A percentile compares a stretch with the other conserved stretches of the same genome.
Evolutionary conservation across 2,113 vertebrate genomes (phyloP).

Genomic region (Puntigrus tetrazona): DNA sequence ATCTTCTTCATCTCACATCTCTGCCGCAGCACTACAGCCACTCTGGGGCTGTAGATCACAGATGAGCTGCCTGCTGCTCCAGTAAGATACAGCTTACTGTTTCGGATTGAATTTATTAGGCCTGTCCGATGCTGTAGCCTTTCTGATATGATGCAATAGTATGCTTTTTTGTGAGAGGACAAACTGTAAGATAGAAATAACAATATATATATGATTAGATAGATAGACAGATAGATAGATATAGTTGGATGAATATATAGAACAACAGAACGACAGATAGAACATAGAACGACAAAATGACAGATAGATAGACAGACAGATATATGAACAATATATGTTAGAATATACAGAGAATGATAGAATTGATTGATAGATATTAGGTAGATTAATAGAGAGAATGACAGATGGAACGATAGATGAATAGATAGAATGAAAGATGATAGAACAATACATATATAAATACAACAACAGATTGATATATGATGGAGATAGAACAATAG

Average conservation of each 20-base stretch:
- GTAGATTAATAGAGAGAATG: too few relatives aligned
- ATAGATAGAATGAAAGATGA: neutral
- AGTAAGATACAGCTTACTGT: slow-evolving; percentile 28
- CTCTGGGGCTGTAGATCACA: slow-evolving; percentile 34
- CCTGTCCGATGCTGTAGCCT: slow-evolving; percentile 7
- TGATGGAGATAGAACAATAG: too few relatives aligned
- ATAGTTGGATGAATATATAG: too few relatives aligned
- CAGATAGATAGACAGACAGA: neutral
- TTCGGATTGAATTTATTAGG: slow-evolving; percentile 27
- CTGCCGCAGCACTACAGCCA: slow-evolving; percentile 50
- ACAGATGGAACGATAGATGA: neutral
- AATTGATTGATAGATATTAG: neutral
- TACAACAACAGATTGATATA: neutral
- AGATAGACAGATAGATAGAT: neutral
- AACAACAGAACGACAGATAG: neutral
- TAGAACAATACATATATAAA: neutral
- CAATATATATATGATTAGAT: neutral
- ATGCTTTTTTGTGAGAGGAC: neutral
- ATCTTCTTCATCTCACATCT: slow-evolving; percentile 31
- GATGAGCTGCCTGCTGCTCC: slow-evolving; percentile 32
- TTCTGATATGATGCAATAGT: slow-evolving; percentile 23
- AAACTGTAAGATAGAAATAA: neutral
- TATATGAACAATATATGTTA: neutral
- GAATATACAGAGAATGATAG: too few relatives aligned
- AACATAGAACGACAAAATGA: neutral